Evolutionary conservation across 2,797 vertebrate genomes (phyloP).

Genomic region (Lophius americanus): DNA sequence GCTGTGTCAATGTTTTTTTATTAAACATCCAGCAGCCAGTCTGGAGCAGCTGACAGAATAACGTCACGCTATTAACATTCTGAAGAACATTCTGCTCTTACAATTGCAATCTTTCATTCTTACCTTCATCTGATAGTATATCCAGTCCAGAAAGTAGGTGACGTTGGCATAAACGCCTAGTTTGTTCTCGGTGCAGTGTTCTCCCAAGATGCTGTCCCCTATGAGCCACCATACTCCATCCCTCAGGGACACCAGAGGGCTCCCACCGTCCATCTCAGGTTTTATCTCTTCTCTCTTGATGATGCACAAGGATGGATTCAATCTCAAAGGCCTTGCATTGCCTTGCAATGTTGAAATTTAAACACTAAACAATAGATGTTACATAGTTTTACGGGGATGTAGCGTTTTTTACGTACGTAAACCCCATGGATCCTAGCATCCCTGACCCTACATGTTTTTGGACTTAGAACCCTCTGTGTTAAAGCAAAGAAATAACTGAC

Average conservation of each 20-base stretch:
- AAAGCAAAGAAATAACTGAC: no score
- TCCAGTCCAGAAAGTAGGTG: conserved; percentile 85
- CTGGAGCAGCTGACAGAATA: conserved; percentile 10
- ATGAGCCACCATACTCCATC: conserved; percentile 86
- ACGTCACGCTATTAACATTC: not conserved
- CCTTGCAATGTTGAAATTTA: not conserved
- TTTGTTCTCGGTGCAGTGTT: conserved; percentile 74
- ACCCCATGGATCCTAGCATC: no score
- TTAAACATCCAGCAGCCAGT: not conserved
- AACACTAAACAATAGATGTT: no score
- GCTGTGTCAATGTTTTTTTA: not conserved
- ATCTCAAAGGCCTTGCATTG: not conserved
- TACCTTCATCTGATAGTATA: conserved; percentile 89
- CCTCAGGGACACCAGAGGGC: conserved; percentile 83
- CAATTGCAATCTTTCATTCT: not conserved
- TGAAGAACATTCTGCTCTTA: not conserved
- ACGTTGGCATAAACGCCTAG: conserved; percentile 87
- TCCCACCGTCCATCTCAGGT: conserved; percentile 84
- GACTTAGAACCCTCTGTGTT: no score
- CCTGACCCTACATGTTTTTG: no score
- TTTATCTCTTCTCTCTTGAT: no score
- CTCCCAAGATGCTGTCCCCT: conserved; percentile 86
- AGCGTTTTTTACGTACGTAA: no score
- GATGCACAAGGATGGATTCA: no score
- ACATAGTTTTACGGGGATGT: no score